Evolutionary conservation across 2,113 vertebrate species (phyloP), one percentile per base, ranked within the genome.

Genomic region (Bubo scandiacus): DNA sequence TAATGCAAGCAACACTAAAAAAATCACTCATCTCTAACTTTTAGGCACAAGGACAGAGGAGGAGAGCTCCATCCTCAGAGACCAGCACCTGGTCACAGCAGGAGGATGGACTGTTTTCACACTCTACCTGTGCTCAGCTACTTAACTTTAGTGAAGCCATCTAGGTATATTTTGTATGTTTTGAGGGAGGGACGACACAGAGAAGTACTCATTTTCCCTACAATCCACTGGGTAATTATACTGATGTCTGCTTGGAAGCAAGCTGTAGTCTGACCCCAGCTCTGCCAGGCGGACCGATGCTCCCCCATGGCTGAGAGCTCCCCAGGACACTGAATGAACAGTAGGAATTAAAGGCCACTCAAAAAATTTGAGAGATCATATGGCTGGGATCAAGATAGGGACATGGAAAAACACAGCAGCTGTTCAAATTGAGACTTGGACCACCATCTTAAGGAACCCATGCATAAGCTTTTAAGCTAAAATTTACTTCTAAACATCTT

Each of bases 21-120:
- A 84, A 94, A 62, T 52, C 45, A 51, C 55, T 95, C 93, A 45
- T 90, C 90, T 80, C 73, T 85, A 91, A 94, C 49, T 97, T 94
- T 78, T 40, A 88, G 94, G 91, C 87, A 79, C 81, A 92, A 85
- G 82, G 75, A 18, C 47, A 88, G 73, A 74, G 80, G 45, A 66
- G 42, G 17, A 34, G 63, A 80, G 87, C 36, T 81, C 22, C 32
- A 6, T 40, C 45, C 42, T 29, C 19, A 49, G 66, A 5, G 22
- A 70, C 29, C 54, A 82, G 40, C 54, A 40, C 66, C 72, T 72
- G 78, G 45, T 57, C 79, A 49, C 36, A 73, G 43, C 23, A 94
- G 36, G 10, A 92, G 36, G 82, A 90, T 45, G n/a, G 38, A 42
- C 81, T 12, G 51, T 42, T 49, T 45, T 40, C 73, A 40, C 13